Conservation (phyloP, 2,797 vertebrate species). For the Anguilla obscura region DNA sequence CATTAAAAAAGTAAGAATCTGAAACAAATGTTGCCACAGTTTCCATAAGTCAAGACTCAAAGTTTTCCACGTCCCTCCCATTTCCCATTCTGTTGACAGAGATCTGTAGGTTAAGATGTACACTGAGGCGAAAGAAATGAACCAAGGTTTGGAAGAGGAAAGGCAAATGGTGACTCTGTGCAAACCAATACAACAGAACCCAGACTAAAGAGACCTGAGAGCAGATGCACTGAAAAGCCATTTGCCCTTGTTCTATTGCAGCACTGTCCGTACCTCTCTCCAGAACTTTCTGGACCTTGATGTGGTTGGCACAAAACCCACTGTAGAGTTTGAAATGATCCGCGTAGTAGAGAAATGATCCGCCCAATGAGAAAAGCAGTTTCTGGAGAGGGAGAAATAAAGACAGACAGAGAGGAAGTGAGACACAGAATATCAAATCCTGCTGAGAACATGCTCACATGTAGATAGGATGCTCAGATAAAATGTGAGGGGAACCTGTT, state of each 20-base stretch:
- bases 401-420: neutral
- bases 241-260: neutral
- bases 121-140: neutral
- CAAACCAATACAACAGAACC: neutral
- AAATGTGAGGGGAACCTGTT: neutral
- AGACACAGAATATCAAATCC: slow-evolving; percentile 15
- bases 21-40: too few relatives aligned
- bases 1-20: neutral
- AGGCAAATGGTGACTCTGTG: neutral
- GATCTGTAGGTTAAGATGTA: neutral
- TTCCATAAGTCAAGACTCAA: neutral
- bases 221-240: neutral
- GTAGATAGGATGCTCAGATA: neutral
- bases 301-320: slow-evolving; percentile 94
- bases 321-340: slow-evolving; percentile 98
- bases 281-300: slow-evolving; percentile 94
- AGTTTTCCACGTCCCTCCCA: neutral
- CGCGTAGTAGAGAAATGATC: slow-evolving; percentile 93
- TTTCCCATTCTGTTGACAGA: neutral
- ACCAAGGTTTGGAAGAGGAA: neutral
- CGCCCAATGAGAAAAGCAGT: slow-evolving; percentile 88
- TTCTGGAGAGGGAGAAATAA: slow-evolving; percentile 68
- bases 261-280: slow-evolving; percentile 79
- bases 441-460: neutral
- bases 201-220: neutral